Base-by-base conservation (phyloP, 2,797 vertebrate genomes). In the Taeniopygia guttata region DNA sequence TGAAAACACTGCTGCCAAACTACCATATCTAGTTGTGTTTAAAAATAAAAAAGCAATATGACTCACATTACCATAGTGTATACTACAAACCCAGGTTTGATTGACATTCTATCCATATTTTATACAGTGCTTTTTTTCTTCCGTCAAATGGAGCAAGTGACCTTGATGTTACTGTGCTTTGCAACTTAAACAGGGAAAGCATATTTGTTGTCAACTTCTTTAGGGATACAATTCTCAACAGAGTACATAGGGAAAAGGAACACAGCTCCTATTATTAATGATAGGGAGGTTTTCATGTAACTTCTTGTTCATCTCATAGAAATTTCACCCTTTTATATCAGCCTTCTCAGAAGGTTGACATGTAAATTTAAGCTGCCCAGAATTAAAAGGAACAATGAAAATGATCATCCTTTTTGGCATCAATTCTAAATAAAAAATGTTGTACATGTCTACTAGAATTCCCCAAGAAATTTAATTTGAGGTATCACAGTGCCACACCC, bases 1-100 rank as follows among this genome's bases (percentile, higher is more conserved):
- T 97, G 97, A 97, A 98, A 98, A 96, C 96, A 94, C 87, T 89
- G 91, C 93, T 96, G 95, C 95, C 95, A 96, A 97, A 96, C 90
- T 96, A 97, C 94, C 89, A 96, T 84, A 97, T 96, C 94, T 96
- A 92, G 90, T 84, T 96, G 95, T 96, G 83, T 95, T 98, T 97
- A 97, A 98, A 98, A 97, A 97, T 96, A 96, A 97, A 97, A 87
- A 94, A 94, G 83, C 91, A 92, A 94, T 96, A 82, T 94, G 96
- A 95, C 92, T 97, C 87, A 25, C 74, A 97, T 97, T 97, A 97
- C 93, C 93, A 93, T 94, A 95, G 90, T 58, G 54, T 84, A 84
- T 78, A 94, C 73, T 96, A 93, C 94, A 97, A 97, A 97, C 97
- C 45, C 34, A 42, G 70, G 58, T 96, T 96, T 97, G 97, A 97